Base-by-base conservation (phyloP, 2,888 invertebrate species). In the Neoascia interrupta region DNA sequence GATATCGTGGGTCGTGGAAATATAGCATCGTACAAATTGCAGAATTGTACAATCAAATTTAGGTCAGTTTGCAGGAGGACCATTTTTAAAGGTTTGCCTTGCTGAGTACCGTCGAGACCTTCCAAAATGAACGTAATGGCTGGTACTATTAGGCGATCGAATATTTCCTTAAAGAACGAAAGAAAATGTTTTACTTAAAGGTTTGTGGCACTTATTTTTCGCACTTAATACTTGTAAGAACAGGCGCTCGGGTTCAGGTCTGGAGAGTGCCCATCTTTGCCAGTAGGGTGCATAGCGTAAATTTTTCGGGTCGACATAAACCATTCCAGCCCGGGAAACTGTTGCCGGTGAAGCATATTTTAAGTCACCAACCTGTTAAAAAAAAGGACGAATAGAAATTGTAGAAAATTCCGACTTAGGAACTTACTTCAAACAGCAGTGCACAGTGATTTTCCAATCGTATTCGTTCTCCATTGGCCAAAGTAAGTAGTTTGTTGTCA, bases 291-390 rank as follows among this genome's bases (percentile, higher is more conserved):
- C 91, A 84, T 93, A 96, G 0, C 96, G 95, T 75, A 97, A 90
- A 88, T 96, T 96, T 89, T 96, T 96, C 0, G 97, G 96, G 85
- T 97, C 97, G 0, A 97, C 96, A 84, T 93, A 97, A 6, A 97
- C 96, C 96, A 97, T 97, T 26, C 97, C 97, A 5, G 96, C 96
- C 60, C 97, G 91, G 0, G 97, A 97, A 2, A 97, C 96, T 0
- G 96, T 97, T 0, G 97, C 97, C 0, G 97, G 97, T 0, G 97
- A 97, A 0, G 97, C 97, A 84, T 94, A 96, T 87, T 94, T 93
- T 76, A 97, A 90, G 88, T 97, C 95, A 1, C 95, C 96, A 19
- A 97, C 95, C 92, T 92, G 81, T 6, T 81, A 70, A 49, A 11
- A 28, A 8, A 28, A 13, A 36, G 5, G 11, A 8, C 2, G 28